Base-by-base conservation (phyloP, 2,797 vertebrate species). In the Hippoglossus hippoglossus region DNA sequence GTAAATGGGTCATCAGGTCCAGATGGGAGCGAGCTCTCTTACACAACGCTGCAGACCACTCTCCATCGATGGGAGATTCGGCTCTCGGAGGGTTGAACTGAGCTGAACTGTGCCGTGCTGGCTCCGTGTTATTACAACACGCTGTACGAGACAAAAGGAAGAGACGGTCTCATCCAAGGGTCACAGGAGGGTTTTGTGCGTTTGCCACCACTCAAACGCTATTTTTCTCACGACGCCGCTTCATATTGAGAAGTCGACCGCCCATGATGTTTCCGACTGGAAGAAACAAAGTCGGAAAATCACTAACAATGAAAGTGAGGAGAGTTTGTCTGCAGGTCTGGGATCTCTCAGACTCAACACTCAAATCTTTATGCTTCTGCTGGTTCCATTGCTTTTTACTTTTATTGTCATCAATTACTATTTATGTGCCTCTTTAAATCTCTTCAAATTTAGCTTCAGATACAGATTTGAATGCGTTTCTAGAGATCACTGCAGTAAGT, bases 1-100 rank as follows among this genome's bases (percentile, higher is more conserved):
- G 77, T 53, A 12, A 63, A 71, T 78, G 58, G 89, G 85, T 90
- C 83, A 89, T 90, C 77, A 51, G 75, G 82, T 83, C 86, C 88
- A 85, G 88, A 84, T 87, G 83, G 72, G 34, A 85, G 34, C 66
- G 3, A 47, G 26, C 66, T 74, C 65, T 81, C 77, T 84, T 79
- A 79, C 85, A 80, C 71, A 87, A 85, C 22, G 9, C 75, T 57
- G 47, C 63, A 79, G 63, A 1, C 72, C 61, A 1, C 69, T 11
- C 57, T 63, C 22, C 46, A 81, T 74, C 31, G 6, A 74, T 46
- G 67, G 39, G 57, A 74, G 75, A 81, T 22, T 61, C 56, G 31
- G 7, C 55, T 59, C 24, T 73, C 54, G 61, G 63, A 83, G 63
- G 26, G n/a, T 19, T 76, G 59, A 71, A 70, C 65, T 44, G 52